phyloP scores from a whole-genome alignment of 2,113 vertebrate species.

The Rutilus rutilus region DNA sequence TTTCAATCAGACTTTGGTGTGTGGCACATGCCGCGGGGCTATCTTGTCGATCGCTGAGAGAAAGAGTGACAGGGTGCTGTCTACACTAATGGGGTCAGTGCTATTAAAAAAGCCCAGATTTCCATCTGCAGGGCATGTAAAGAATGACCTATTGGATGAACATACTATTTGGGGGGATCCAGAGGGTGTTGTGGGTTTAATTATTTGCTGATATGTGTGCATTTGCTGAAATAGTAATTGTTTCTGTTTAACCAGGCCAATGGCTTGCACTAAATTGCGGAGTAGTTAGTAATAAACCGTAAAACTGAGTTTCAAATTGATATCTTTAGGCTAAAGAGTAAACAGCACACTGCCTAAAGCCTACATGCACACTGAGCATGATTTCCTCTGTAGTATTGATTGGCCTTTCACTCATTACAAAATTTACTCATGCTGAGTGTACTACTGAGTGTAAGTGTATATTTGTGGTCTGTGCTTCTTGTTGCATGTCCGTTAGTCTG shows the following conservation, averaged over 20 bases:
- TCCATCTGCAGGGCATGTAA: not conserved
- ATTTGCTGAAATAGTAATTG: not conserved
- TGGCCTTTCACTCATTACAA: slow-evolving; percentile 14
- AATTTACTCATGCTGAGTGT: not conserved
- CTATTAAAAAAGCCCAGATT: not conserved
- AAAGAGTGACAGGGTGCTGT: not conserved
- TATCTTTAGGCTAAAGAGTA: slow-evolving; percentile 19
- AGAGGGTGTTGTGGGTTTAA: not conserved
- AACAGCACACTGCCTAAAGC: too few species aligned
- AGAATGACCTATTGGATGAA: not conserved
- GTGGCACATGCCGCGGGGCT: not conserved
- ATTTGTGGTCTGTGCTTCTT: slow-evolving; percentile 18
- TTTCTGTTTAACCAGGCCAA: not conserved
- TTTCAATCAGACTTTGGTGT: not conserved
- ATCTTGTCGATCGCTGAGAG: not conserved
- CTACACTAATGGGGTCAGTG: not conserved
- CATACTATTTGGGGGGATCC: not conserved
- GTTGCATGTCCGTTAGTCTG: not conserved
- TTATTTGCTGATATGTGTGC: not conserved
- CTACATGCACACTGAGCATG: slow-evolving; percentile 16
- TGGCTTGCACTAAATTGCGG: not conserved
- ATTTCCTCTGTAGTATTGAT: slow-evolving; percentile 45
- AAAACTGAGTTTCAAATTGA: slow-evolving; percentile 8
- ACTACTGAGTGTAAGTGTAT: not conserved
- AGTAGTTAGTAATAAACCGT: not conserved